Evolutionary conservation across 1,140 invertebrate genomes (phyloP).

Genomic region (Coboldia fuscipes): DNA sequence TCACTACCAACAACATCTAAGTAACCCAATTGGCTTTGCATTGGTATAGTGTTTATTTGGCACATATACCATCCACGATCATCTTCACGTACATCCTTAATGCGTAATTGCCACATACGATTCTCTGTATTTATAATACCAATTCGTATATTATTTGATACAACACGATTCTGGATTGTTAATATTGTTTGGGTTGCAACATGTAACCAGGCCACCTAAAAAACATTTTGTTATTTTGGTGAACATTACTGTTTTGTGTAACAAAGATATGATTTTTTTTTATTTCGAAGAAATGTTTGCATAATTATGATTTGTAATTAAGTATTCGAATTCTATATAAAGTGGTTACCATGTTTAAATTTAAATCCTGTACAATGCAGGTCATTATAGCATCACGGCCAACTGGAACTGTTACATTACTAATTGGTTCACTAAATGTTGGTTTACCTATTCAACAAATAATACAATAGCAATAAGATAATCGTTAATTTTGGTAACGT

Average conservation of each 20-base stretch:
- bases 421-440: conserved; percentile 54
- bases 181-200: conserved; percentile 82
- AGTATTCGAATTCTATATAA: not conserved
- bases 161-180: conserved; percentile 68
- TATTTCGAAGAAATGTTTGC: conserved; percentile 1
- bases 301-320: not conserved
- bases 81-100: conserved; percentile 51
- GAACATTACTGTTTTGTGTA: not conserved
- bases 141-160: conserved; percentile 72
- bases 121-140: conserved; percentile 59
- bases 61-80: conserved; percentile 75
- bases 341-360: conserved; percentile 45
- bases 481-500: too few relatives aligned
- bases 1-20: conserved; percentile 67
- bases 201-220: conserved; percentile 69
- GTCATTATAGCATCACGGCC: conserved; percentile 56
- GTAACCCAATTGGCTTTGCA: conserved; percentile 75
- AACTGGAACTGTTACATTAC: conserved; percentile 55
- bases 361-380: conserved; percentile 57
- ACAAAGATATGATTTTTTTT: not conserved
- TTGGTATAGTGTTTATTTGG: conserved; percentile 78
- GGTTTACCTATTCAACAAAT: conserved; percentile 37
- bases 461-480: too few relatives aligned
- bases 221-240: conserved; percentile 1
- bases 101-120: conserved; percentile 64